A percentile compares a stretch with the other conserved stretches of the same genome.
These are phyloP conservation scores for Paguma larvata DNA, from an alignment of 2,797 vertebrate species.

Conservation along the genomic window DNA sequence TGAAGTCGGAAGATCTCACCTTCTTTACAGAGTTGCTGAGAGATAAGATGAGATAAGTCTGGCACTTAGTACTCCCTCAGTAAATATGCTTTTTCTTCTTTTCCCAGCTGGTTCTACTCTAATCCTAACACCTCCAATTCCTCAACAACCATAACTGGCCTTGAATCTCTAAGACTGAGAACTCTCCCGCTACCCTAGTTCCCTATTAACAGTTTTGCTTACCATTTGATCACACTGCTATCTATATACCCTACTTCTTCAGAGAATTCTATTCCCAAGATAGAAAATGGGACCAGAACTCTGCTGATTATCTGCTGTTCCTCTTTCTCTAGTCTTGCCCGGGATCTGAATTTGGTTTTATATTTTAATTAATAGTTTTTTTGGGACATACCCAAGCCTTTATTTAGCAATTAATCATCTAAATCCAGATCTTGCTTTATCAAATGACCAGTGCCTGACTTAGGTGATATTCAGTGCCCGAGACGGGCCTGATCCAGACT, in stretches of 20 bases:
- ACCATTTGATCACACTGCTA: background rate
- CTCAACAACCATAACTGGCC: background rate
- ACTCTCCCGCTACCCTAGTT: background rate
- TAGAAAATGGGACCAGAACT: background rate
- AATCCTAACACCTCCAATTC: background rate
- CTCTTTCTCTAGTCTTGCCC: background rate
- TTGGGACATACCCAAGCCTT: background rate
- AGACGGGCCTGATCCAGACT: background rate
- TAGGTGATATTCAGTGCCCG: background rate
- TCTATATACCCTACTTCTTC: background rate
- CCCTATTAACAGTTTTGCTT: background rate
- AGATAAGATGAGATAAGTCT: background rate
- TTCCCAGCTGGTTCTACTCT: background rate
- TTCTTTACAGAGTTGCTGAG: background rate
- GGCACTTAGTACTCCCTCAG: background rate
- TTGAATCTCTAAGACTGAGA: background rate
- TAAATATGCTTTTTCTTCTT: background rate
- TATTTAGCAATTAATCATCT: background rate
- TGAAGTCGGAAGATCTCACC: background rate
- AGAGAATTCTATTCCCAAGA: background rate
- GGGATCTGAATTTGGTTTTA: background rate
- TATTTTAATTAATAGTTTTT: background rate
- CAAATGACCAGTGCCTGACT: background rate
- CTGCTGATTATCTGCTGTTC: background rate
- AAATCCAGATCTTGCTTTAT: background rate